These are phyloP conservation scores for Agapornis roseicollis DNA, from an alignment of 2,113 vertebrate genomes.

Conservation along the genomic window DNA sequence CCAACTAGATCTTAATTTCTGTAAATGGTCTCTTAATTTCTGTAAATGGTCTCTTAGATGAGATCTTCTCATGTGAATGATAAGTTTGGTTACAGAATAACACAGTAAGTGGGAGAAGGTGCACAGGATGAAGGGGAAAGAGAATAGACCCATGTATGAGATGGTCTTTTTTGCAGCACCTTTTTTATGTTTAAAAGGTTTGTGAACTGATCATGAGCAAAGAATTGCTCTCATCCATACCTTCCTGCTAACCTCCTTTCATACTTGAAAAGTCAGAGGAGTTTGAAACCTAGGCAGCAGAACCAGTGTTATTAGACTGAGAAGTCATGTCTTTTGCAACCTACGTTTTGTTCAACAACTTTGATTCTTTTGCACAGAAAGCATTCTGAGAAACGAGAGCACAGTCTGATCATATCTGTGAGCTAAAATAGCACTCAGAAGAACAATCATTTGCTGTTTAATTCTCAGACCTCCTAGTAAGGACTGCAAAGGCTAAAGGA, in stretches of 20 bases:
- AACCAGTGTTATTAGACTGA: neutral
- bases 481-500: neutral
- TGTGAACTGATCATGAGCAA: neutral
- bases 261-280: neutral
- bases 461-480: conserved; percentile 7
- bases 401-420: neutral
- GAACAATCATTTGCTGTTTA: neutral
- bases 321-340: neutral
- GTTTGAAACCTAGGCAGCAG: neutral
- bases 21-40: neutral
- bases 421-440: neutral
- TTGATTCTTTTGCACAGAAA: neutral
- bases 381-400: neutral
- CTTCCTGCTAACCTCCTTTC: neutral
- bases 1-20: neutral
- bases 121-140: neutral
- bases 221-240: neutral
- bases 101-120: neutral
- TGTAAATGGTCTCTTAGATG: neutral
- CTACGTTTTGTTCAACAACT: neutral
- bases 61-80: neutral
- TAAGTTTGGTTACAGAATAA: neutral
- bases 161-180: neutral
- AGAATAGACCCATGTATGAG: neutral
- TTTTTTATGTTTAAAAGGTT: neutral